These are phyloP conservation scores for Eumacrocentrus americanus DNA, from an alignment of 2,888 invertebrate genomes.

Conservation along the genomic window DNA sequence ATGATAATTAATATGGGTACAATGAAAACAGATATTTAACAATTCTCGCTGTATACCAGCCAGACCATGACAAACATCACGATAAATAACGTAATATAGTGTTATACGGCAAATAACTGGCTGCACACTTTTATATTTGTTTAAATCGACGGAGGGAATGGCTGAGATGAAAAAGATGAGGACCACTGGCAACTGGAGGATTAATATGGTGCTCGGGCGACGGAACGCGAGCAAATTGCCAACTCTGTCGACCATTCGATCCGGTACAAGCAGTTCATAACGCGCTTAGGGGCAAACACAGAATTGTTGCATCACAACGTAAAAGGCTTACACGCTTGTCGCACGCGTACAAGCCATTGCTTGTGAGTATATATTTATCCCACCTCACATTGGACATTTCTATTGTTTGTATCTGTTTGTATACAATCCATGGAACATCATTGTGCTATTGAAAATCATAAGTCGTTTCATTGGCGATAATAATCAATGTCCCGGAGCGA, in stretches of 20 bases:
- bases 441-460: constrained; percentile 2
- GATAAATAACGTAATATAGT: no score
- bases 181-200: constrained; percentile 7
- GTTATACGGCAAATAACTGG: no score
- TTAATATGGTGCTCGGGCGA: constrained; percentile 12
- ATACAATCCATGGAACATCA: neutral
- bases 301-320: constrained; percentile 16
- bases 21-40: no score
- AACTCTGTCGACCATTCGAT: constrained; percentile 13
- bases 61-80: no score
- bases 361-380: constrained; percentile 19
- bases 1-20: no score
- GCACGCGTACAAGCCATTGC: constrained; percentile 11
- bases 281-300: constrained; percentile 1
- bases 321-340: neutral
- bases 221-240: constrained; percentile 19
- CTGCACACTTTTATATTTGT: no score
- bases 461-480: neutral
- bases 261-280: constrained; percentile 6
- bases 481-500: neutral
- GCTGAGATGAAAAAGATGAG: constrained; percentile 1
- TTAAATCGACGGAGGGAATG: no score
- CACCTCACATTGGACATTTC: neutral
- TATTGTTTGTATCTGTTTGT: neutral
- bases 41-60: no score